Conservation (phyloP, 2,797 vertebrate species). For the Moxostoma hubbsi region DNA sequence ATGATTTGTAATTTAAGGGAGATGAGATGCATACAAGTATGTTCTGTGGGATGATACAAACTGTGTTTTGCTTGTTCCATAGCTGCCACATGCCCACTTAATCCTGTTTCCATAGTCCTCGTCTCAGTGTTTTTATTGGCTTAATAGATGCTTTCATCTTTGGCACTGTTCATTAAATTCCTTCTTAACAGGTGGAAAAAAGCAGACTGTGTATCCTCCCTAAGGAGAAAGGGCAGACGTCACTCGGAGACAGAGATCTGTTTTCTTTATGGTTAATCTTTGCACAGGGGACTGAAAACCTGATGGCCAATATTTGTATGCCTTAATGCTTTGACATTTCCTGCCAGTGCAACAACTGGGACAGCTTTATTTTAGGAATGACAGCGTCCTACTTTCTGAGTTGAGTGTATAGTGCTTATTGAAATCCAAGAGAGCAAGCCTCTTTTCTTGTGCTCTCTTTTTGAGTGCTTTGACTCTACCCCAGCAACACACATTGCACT, state of each 20-base stretch:
- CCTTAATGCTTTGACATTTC: constrained; percentile 27
- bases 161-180: constrained; percentile 27
- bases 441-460: background rate
- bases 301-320: constrained; percentile 31
- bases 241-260: constrained; percentile 39
- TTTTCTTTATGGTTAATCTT: constrained; percentile 25
- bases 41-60: too few species aligned
- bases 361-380: constrained; percentile 57
- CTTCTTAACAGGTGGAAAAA: constrained; percentile 22
- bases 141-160: constrained; percentile 20
- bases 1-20: too few species aligned
- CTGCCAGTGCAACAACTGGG: constrained; percentile 50
- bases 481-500: constrained; percentile 13
- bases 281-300: background rate
- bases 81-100: background rate
- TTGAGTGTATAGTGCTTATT: constrained; percentile 45
- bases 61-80: too few species aligned
- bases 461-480: background rate
- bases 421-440: constrained; percentile 3
- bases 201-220: constrained; percentile 33
- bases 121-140: background rate
- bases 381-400: constrained; percentile 54
- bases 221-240: constrained; percentile 45
- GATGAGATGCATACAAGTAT: too few species aligned
- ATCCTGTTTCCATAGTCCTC: background rate